Evolutionary conservation across 2,797 vertebrate species (phyloP).

Genomic region (Coregonus suidteri): DNA sequence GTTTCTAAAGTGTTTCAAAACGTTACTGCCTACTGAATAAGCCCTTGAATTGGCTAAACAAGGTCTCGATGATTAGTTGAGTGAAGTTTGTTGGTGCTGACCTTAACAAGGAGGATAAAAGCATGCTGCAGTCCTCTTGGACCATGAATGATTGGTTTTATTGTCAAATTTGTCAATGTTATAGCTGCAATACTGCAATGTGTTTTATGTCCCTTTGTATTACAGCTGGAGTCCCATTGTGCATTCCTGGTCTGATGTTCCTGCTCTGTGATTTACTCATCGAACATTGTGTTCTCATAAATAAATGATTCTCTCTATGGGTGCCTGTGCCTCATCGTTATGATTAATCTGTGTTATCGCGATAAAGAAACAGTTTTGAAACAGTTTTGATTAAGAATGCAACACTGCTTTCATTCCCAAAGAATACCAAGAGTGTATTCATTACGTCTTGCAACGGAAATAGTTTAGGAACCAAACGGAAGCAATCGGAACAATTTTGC

Average conservation of each 20-base stretch:
- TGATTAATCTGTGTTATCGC: not conserved
- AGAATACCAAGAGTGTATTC: not conserved
- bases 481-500: too few species aligned
- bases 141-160: too few species aligned
- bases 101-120: too few species aligned
- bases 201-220: not conserved
- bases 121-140: too few species aligned
- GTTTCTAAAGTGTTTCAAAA: too few species aligned
- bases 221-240: constrained; percentile 47
- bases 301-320: constrained; percentile 67
- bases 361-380: too few species aligned
- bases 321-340: not conserved
- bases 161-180: not conserved
- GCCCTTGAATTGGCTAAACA: too few species aligned
- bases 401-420: not conserved
- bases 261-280: constrained; percentile 51
- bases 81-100: too few species aligned
- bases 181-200: not conserved
- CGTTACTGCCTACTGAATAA: too few species aligned
- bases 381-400: not conserved
- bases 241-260: constrained; percentile 63
- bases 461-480: too few species aligned
- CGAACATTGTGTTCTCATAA: constrained; percentile 64
- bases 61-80: too few species aligned
- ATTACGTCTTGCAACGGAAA: too few species aligned